Conservation (phyloP, 1,140 invertebrate species). For the Drosophila santomea region DNA sequence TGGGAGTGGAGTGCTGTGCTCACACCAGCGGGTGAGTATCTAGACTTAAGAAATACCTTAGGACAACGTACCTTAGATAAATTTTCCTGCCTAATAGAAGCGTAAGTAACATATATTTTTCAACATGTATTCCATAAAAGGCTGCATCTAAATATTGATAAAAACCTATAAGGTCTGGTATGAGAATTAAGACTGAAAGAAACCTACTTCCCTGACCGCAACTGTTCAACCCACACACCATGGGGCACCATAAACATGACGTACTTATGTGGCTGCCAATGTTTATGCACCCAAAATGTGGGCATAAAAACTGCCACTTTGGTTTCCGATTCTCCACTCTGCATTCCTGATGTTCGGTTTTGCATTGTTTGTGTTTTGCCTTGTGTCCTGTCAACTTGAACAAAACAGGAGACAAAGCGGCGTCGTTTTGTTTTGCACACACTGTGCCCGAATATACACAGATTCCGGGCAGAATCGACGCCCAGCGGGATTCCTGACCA, state of each 20-base stretch:
- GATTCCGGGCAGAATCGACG: constrained; percentile 40
- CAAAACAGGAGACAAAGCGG: constrained; percentile 77
- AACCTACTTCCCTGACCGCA: background rate
- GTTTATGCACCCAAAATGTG: constrained; percentile 58
- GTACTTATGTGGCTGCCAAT: constrained; percentile 52
- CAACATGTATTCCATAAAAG: too few relatives aligned
- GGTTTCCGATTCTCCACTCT: constrained; percentile 16
- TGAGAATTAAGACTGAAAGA: background rate
- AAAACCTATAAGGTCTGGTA: too few relatives aligned
- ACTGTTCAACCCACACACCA: constrained; percentile 9
- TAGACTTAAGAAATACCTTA: background rate
- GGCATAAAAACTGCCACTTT: constrained; percentile 59
- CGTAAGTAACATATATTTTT: too few relatives aligned
- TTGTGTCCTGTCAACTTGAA: constrained; percentile 60
- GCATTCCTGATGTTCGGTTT: constrained; percentile 15
- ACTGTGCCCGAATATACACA: constrained; percentile 25
- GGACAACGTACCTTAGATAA: background rate
- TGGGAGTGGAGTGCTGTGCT: background rate
- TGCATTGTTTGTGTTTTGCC: constrained; percentile 58
- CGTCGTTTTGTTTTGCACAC: constrained; percentile 75
- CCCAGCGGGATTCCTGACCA: constrained; percentile 57
- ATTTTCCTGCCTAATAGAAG: too few relatives aligned
- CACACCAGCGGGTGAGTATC: constrained; percentile 5
- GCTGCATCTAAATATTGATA: too few relatives aligned
- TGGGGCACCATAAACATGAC: constrained; percentile 57